Evolutionary conservation across 2,113 vertebrate genomes (phyloP).

Genomic region (Nematolebias whitei): DNA sequence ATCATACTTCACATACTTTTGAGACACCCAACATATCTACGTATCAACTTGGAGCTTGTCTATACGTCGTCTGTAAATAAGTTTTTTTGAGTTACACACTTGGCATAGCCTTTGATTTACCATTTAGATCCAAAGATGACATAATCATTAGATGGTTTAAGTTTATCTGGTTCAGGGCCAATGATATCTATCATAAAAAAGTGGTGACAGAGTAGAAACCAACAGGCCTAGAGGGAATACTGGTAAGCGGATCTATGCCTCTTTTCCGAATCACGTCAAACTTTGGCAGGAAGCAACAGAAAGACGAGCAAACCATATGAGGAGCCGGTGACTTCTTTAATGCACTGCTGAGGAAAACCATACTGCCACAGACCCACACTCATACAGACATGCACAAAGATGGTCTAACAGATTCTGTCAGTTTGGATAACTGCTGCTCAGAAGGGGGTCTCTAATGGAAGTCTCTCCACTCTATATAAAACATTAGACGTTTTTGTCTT

Average conservation of each 20-base stretch:
- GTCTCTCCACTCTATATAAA: not conserved
- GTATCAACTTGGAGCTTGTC: not conserved
- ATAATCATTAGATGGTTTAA: conserved; percentile 36
- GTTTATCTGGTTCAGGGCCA: conserved; percentile 33
- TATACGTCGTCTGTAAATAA: conserved; percentile 28
- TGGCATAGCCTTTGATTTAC: too few relatives aligned
- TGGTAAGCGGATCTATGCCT: conserved; percentile 19
- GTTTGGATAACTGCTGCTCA: not conserved
- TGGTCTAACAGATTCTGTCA: not conserved
- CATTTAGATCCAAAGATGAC: too few relatives aligned
- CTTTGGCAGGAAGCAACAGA: conserved; percentile 26
- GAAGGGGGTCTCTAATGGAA: not conserved
- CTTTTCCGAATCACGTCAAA: conserved; percentile 31
- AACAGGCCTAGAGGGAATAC: conserved; percentile 35
- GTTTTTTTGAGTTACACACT: conserved; percentile 11
- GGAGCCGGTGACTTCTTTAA: conserved; percentile 1
- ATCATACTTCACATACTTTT: not conserved
- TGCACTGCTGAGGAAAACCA: not conserved
- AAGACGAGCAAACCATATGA: conserved; percentile 17
- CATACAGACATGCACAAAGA: not conserved
- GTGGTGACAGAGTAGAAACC: conserved; percentile 36
- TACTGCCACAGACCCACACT: conserved; percentile 12
- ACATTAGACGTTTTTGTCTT: not conserved
- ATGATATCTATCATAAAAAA: conserved; percentile 40
- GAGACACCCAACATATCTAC: conserved; percentile 4